These are phyloP conservation scores for Phoxinus phoxinus DNA, from an alignment of 2,113 vertebrate genomes.

Conservation along the genomic window DNA sequence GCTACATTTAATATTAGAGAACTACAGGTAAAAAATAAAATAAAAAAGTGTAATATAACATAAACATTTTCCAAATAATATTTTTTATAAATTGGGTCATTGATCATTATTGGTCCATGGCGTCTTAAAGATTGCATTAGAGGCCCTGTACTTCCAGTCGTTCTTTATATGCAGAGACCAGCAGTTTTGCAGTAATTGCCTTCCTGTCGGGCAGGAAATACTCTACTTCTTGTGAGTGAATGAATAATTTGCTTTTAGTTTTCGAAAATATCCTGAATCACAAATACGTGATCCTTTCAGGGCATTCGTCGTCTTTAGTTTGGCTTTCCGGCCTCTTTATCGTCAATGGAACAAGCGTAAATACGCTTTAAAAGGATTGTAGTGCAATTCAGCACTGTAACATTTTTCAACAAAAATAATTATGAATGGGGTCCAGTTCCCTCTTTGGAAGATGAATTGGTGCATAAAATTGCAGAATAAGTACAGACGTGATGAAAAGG, in stretches of 20 bases:
- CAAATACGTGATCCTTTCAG: background rate
- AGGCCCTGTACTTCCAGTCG: background rate
- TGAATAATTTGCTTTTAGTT: background rate
- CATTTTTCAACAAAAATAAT: constrained; percentile 1
- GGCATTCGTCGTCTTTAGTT: background rate
- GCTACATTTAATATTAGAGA: background rate
- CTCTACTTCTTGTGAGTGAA: background rate
- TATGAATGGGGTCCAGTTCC: background rate
- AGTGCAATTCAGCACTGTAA: background rate
- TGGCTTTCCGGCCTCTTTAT: background rate
- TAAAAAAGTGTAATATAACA: background rate
- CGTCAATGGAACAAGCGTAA: background rate
- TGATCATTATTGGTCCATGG: background rate
- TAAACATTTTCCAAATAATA: background rate
- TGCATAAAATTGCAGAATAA: constrained; percentile 9
- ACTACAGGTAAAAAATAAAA: background rate
- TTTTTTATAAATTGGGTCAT: background rate
- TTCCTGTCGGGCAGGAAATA: constrained; percentile 4
- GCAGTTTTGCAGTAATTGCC: constrained; percentile 4
- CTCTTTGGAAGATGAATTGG: background rate
- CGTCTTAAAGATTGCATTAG: background rate
- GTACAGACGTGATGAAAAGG: background rate
- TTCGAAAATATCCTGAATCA: background rate
- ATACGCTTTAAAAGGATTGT: background rate
- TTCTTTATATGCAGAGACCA: constrained; percentile 33